Percentiles rank a stretch among this genome's conserved stretches.
Conservation (phyloP, 2,888 invertebrate species). For the Mythimna impura region DNA sequence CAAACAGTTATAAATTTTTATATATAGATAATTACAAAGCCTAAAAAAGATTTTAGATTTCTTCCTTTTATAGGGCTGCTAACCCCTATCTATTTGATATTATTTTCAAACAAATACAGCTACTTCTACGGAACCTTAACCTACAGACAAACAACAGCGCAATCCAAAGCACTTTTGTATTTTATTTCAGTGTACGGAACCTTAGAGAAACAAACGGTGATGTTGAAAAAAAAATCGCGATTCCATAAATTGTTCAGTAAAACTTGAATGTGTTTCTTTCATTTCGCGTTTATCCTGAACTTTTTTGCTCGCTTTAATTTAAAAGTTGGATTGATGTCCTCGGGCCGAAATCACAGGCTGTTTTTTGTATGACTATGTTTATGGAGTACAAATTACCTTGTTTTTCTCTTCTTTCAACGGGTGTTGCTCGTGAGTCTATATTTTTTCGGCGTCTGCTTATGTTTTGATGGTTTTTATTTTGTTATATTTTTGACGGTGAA, state of each 20-base stretch:
- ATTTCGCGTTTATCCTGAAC: conserved; percentile 72
- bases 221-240: conserved; percentile 47
- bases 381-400: conserved; percentile 68
- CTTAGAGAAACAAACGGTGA: conserved; percentile 26
- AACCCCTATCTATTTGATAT: too few species aligned
- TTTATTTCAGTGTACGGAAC: not conserved
- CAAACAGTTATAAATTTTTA: too few species aligned
- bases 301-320: conserved; percentile 84
- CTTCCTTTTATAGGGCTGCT: too few species aligned
- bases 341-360: conserved; percentile 66
- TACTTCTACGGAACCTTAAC: too few species aligned
- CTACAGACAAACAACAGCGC: too few species aligned
- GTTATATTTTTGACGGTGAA: conserved; percentile 23
- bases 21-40: too few species aligned
- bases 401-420: conserved; percentile 43
- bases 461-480: conserved; percentile 1
- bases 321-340: conserved; percentile 86
- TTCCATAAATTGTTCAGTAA: conserved; percentile 65
- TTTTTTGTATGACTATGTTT: conserved; percentile 71
- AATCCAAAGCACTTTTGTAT: not conserved
- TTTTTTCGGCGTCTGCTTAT: conserved; percentile 25
- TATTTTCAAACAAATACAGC: too few species aligned
- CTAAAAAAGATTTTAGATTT: too few species aligned
- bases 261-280: conserved; percentile 72
- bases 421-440: conserved; percentile 12